Percentiles rank a stretch among this genome's conserved stretches.
These are phyloP conservation scores for Neosilurus mollespiculum DNA, from an alignment of 2,797 vertebrate genomes.

Conservation along the genomic window DNA sequence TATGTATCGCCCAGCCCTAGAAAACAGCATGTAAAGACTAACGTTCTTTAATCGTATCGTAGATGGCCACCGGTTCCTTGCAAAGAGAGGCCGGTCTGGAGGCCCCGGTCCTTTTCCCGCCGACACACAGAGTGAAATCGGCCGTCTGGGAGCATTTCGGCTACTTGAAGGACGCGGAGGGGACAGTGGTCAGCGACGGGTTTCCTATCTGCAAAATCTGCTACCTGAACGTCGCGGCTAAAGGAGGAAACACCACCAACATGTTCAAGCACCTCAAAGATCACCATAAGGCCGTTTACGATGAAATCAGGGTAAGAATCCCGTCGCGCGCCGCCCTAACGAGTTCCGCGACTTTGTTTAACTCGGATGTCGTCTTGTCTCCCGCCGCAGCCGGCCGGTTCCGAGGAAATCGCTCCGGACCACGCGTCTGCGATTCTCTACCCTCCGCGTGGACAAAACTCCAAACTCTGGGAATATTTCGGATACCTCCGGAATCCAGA, in stretches of 20 bases:
- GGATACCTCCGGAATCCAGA: background rate
- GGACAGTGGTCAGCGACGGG: constrained; percentile 44
- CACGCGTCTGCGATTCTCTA: background rate
- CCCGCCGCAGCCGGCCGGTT: background rate
- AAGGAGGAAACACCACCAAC: constrained; percentile 51
- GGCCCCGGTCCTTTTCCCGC: constrained; percentile 40
- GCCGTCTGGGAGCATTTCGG: constrained; percentile 51
- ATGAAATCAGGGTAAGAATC: constrained; percentile 31
- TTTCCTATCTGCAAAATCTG: constrained; percentile 51
- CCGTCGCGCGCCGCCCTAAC: too few relatives aligned
- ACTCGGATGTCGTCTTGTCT: background rate
- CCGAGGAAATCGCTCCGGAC: background rate
- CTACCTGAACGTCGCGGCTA: constrained; percentile 47
- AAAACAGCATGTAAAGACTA: too few relatives aligned
- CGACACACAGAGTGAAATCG: constrained; percentile 47
- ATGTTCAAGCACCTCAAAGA: constrained; percentile 52
- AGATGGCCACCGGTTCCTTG: constrained; percentile 31
- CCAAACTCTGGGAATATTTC: constrained; percentile 35
- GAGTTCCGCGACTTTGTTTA: background rate
- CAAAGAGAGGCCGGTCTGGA: constrained; percentile 14
- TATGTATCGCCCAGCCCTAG: too few relatives aligned
- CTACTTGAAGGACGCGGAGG: constrained; percentile 48
- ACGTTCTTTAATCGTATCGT: background rate
- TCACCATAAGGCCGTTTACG: constrained; percentile 39
- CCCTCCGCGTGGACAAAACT: background rate